Evolutionary conservation across 2,888 invertebrate genomes (phyloP).

Genomic region (Archips crataeganus): DNA sequence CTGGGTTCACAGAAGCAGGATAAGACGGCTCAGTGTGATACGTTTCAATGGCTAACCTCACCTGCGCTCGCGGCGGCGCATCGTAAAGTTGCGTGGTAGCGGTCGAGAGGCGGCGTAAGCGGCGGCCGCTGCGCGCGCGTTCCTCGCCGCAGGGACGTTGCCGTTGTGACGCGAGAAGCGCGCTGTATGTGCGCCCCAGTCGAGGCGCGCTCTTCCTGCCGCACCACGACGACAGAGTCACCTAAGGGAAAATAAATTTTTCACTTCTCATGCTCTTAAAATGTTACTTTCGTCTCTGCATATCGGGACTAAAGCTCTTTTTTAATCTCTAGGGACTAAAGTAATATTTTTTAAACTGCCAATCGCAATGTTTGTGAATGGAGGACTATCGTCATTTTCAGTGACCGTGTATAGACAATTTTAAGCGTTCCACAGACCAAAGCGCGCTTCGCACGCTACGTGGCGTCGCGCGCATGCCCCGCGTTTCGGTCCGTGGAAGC

Average conservation of each 20-base stretch:
- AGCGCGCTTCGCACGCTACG: too few relatives aligned
- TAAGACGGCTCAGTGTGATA: slow-evolving; percentile 10
- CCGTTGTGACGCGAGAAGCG: slow-evolving; percentile 63
- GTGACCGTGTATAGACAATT: too few relatives aligned
- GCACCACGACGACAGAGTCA: slow-evolving; percentile 77
- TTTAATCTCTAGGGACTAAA: too few relatives aligned
- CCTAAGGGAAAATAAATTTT: slow-evolving; percentile 51
- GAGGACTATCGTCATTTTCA: too few relatives aligned
- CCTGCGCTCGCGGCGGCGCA: slow-evolving; percentile 78
- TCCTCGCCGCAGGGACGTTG: slow-evolving; percentile 53
- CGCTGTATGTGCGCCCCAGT: slow-evolving; percentile 61
- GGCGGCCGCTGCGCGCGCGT: slow-evolving; percentile 55
- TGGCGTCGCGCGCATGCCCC: too few relatives aligned
- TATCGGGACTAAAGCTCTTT: too few relatives aligned
- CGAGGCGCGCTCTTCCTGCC: slow-evolving; percentile 60
- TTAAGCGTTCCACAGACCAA: too few relatives aligned
- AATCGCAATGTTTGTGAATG: too few relatives aligned
- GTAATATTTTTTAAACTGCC: too few relatives aligned
- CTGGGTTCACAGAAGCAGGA: background rate
- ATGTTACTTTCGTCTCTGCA: too few relatives aligned
- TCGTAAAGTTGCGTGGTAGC: slow-evolving; percentile 76
- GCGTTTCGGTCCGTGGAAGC: too few relatives aligned
- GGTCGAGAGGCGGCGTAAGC: slow-evolving; percentile 71
- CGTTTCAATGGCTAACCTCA: slow-evolving; percentile 71
- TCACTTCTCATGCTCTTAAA: background rate